Evolutionary conservation across 2,113 vertebrate genomes (phyloP).

Genomic region (Oreochromis aureus): DNA sequence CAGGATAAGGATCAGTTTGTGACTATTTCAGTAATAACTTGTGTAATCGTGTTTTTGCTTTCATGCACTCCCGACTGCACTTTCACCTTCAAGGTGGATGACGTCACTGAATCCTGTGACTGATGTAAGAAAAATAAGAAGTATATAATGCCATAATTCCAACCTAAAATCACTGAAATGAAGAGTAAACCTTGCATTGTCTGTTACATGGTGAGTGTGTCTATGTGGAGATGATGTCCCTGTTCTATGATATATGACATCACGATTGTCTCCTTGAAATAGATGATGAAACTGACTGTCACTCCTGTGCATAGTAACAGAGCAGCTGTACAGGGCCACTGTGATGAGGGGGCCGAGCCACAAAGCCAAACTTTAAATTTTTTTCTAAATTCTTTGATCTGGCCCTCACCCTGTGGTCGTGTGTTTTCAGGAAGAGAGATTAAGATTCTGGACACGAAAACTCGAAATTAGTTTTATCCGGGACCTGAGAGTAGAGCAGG

Average conservation of each 20-base stretch:
- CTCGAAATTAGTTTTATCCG: conserved; percentile 37
- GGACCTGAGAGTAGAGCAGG: conserved; percentile 11
- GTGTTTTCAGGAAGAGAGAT: conserved; percentile 19
- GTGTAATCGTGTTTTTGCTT: neutral
- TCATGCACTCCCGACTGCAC: neutral
- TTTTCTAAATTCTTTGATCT: conserved; percentile 28
- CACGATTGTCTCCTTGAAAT: conserved; percentile 26
- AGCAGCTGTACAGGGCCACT: neutral
- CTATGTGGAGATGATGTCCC: neutral
- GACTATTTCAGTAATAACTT: neutral
- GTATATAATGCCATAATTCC: neutral
- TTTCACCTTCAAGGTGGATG: neutral
- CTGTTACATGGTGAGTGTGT: conserved; percentile 8
- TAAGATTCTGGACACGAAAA: neutral
- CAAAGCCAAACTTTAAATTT: conserved; percentile 8
- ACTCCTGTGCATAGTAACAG: conserved; percentile 16
- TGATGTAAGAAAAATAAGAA: conserved; percentile 1
- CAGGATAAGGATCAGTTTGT: neutral
- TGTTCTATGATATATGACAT: conserved; percentile 30
- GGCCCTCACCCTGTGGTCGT: conserved; percentile 20
- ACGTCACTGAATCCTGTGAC: neutral
- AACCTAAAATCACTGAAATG: conserved; percentile 1
- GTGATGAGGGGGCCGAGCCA: neutral
- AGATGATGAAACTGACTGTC: conserved; percentile 39
- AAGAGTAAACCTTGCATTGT: neutral